Conservation (phyloP, 2,113 vertebrate genomes). For the Rhipidura dahli region DNA sequence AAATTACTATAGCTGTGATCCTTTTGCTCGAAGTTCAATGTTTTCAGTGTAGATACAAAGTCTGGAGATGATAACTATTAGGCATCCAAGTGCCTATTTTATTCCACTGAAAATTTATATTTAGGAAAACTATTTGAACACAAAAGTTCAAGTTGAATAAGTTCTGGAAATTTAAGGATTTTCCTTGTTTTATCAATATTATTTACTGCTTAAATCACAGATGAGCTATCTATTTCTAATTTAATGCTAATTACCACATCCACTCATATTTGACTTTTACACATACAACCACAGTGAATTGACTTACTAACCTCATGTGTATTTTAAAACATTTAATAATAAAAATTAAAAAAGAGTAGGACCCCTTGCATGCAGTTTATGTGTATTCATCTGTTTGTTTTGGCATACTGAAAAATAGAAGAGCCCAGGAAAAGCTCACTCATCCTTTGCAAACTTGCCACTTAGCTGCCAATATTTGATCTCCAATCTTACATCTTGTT, state of each 20-base stretch:
- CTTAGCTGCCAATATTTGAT: slow-evolving; percentile 74
- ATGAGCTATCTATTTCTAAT: background rate
- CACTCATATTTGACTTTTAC: background rate
- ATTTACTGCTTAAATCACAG: background rate
- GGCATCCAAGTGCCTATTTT: background rate
- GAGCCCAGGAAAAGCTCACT: slow-evolving; percentile 39
- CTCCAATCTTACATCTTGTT: slow-evolving; percentile 71
- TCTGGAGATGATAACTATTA: background rate
- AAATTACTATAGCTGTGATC: background rate
- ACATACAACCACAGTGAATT: background rate
- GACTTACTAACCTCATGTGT: background rate
- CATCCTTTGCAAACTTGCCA: slow-evolving; percentile 55
- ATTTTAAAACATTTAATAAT: background rate
- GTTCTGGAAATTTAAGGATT: background rate
- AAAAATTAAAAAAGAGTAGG: background rate
- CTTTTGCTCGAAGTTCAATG: background rate
- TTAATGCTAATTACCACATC: background rate
- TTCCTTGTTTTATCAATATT: background rate
- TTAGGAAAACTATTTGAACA: background rate
- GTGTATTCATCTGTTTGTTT: slow-evolving; percentile 25
- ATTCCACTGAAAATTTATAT: background rate
- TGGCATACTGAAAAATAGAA: slow-evolving; percentile 26
- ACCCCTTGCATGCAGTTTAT: background rate
- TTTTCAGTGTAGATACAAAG: background rate
- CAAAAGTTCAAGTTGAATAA: background rate